Conservation (phyloP, 1,140 invertebrate genomes). For the Andrena cerasifolii region DNA sequence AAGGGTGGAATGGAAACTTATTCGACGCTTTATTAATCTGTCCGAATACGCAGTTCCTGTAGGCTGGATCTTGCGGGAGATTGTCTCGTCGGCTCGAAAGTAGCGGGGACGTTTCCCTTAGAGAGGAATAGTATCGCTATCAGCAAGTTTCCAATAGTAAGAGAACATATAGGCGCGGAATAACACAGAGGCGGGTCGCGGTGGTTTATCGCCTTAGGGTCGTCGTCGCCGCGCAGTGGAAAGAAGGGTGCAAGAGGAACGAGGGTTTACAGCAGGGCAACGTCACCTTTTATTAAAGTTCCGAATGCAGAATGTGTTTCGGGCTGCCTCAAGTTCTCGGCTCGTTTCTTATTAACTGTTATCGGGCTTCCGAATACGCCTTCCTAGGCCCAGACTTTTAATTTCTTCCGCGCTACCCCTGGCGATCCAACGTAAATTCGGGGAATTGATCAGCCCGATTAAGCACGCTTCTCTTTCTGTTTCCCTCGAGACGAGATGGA, state of each 20-base stretch:
- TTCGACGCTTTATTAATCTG: too few relatives aligned
- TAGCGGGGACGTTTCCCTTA: not conserved
- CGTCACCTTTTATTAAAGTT: conserved; percentile 61
- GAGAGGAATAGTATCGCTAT: conserved; percentile 11
- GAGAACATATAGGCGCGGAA: not conserved
- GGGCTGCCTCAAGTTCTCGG: conserved; percentile 31
- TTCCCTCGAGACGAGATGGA: conserved; percentile 33
- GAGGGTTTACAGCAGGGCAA: conserved; percentile 26
- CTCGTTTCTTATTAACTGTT: conserved; percentile 54
- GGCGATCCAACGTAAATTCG: conserved; percentile 21
- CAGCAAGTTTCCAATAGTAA: not conserved
- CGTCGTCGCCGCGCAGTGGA: conserved; percentile 3
- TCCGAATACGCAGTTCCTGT: too few relatives aligned
- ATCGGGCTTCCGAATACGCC: conserved; percentile 4
- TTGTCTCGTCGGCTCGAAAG: not conserved
- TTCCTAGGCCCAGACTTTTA: conserved; percentile 11
- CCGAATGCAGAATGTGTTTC: conserved; percentile 60
- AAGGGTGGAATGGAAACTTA: too few relatives aligned
- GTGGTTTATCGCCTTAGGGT: conserved; percentile 49
- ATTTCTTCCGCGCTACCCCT: conserved; percentile 12
- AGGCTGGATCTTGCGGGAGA: conserved; percentile 1
- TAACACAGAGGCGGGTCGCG: not conserved
- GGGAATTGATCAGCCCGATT: conserved; percentile 40
- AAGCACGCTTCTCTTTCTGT: conserved; percentile 28
- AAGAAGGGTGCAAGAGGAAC: conserved; percentile 11